Evolutionary conservation across 2,797 vertebrate genomes (phyloP).

Genomic region (Calcarius lapponicus): DNA sequence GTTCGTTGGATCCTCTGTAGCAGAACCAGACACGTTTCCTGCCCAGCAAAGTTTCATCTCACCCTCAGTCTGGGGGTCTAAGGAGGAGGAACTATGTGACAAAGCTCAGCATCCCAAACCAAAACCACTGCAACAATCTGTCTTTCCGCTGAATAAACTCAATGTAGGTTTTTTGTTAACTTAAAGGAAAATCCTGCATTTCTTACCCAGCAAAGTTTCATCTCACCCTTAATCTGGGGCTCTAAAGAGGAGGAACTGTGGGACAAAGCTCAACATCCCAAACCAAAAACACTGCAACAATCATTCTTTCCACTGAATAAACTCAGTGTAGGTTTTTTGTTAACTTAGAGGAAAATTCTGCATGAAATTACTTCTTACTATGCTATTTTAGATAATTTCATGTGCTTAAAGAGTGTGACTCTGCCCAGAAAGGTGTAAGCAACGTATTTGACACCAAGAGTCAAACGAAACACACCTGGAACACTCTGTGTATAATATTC

Average conservation of each 20-base stretch:
- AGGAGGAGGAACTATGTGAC: not conserved
- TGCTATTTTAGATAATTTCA: not conserved
- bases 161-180: not conserved
- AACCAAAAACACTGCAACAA: not conserved
- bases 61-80: not conserved
- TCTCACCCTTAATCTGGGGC: not conserved
- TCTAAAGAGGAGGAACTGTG: not conserved
- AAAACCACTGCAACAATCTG: accelerated
- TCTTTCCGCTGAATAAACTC: not conserved
- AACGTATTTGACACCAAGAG: not conserved
- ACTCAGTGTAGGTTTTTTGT: not conserved
- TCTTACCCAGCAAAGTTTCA: not conserved
- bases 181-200: not conserved
- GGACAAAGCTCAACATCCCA: not conserved
- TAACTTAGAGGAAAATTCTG: not conserved
- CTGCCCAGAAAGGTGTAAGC: not conserved
- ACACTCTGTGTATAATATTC: not conserved
- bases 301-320: not conserved
- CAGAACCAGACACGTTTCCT: not conserved
- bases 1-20: accelerated
- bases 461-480: not conserved
- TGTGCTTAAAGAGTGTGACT: not conserved
- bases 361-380: not conserved
- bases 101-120: not conserved
- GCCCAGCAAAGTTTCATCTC: not conserved